Base-by-base conservation (phyloP, 2,113 vertebrate species). In the Spizaetus ornatus region DNA sequence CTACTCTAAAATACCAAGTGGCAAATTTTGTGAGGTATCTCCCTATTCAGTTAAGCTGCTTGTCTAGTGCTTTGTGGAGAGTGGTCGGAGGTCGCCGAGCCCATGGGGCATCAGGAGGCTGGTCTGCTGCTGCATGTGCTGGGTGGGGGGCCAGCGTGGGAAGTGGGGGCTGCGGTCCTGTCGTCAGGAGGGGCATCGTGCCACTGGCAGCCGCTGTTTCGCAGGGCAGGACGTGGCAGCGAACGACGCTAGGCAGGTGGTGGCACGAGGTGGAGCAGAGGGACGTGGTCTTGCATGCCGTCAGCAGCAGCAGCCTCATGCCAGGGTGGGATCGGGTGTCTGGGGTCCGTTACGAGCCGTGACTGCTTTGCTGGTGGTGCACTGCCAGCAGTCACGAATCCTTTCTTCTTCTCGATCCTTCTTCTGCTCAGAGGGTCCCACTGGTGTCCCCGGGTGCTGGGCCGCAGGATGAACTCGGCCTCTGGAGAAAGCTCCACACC, bases 121-220 rank as follows among this genome's bases (percentile, higher is more conserved):
- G 47, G 20, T 42, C 17, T 0, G 0, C 5, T 0, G 1, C 43
- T 66, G 52, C 17, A 9, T 14, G 23, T 2, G 1, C 7, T 5
- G 11, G 10, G 15, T 3, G 7, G 10, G 31, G 10, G 15, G 36
- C 7, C 43, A 43, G 9, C 2, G 2, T 47, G 25, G 50, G 40
- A 47, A 29, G 69, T 2, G 4, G 17, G 12, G 34, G 8, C 31
- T 52, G 29, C 47, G 26, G 40, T 34, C 34, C 36, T 66, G 45
- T 1, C 0, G 27, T 52, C 59, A 52, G 62, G 15, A 38, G 7
- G 10, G 23, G 1, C 13, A 20, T 18, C 0, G 1, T 67, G 53
- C 27, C 34, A 22, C 40, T 3, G 3, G 38, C 25, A 67, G 19
- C 34, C 27, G 18, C 22, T 0, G 1, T 50, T 58, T 45, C 29